A percentile compares a stretch with the other conserved stretches of the same genome.
Conservation (phyloP, 2,113 vertebrate genomes). For the Boleophthalmus pectinirostris region DNA sequence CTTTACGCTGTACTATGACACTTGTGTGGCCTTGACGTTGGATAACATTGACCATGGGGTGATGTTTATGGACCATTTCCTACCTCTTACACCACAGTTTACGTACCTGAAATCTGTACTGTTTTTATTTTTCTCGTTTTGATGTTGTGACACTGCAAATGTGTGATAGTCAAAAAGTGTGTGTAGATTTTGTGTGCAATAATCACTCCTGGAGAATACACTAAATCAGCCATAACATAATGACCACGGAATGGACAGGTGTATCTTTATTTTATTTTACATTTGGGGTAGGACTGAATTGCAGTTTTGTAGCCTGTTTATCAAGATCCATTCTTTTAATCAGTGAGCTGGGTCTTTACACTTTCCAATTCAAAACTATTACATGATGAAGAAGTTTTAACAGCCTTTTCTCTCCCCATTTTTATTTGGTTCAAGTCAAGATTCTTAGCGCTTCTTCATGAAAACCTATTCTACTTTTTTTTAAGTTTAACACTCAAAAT, state of each 20-base stretch:
- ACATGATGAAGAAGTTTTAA: too few species aligned
- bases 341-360: not conserved
- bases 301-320: conserved; percentile 14
- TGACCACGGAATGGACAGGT: not conserved
- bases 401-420: not conserved
- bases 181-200: conserved; percentile 13
- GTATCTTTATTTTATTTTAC: not conserved
- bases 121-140: conserved; percentile 5
- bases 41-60: conserved; percentile 4
- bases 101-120: conserved; percentile 4
- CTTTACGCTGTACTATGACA: not conserved
- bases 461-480: too few species aligned
- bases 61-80: conserved; percentile 31
- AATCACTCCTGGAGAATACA: conserved; percentile 32
- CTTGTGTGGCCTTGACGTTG: conserved; percentile 1
- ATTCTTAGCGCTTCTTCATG: too few species aligned
- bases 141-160: conserved; percentile 5
- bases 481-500: not conserved
- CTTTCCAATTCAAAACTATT: too few species aligned
- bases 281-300: too few species aligned
- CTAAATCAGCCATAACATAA: conserved; percentile 18
- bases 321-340: not conserved
- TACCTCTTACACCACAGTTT: conserved; percentile 61
- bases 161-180: conserved; percentile 21
- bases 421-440: not conserved